Evolutionary conservation across 2,888 invertebrate genomes (phyloP).

Genomic region (Amphimallon solstitiale): DNA sequence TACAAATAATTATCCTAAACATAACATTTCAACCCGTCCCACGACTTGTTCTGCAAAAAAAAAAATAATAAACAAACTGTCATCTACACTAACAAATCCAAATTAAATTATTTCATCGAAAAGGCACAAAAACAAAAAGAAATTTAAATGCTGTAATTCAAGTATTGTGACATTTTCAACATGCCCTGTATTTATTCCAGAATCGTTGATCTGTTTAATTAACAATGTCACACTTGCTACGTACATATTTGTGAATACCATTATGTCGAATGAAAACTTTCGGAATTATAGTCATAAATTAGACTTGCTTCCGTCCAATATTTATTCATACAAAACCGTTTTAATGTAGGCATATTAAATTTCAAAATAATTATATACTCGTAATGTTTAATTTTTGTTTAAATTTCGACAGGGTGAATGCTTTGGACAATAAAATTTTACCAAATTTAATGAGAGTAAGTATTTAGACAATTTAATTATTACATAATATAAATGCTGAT

Average conservation of each 20-base stretch:
- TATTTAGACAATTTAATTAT: too few relatives aligned
- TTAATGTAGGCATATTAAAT: too few relatives aligned
- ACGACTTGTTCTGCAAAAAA: background rate
- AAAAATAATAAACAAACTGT: background rate
- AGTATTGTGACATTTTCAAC: background rate
- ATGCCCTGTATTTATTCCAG: background rate
- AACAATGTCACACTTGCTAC: conserved; percentile 2
- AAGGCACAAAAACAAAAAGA: background rate
- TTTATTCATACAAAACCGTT: too few relatives aligned
- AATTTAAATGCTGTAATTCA: background rate
- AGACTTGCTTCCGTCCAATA: too few relatives aligned
- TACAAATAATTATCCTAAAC: too few relatives aligned
- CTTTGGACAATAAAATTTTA: too few relatives aligned
- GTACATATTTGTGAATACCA: background rate
- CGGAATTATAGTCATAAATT: background rate
- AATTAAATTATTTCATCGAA: background rate
- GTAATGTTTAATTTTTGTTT: too few relatives aligned
- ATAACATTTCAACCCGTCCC: too few relatives aligned
- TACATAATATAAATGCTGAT: too few relatives aligned
- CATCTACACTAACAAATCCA: background rate
- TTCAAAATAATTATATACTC: too few relatives aligned
- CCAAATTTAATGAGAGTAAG: too few relatives aligned
- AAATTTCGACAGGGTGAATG: too few relatives aligned
- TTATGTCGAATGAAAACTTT: background rate
- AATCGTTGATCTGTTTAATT: conserved; percentile 9